These are phyloP conservation scores for Podilymbus podiceps DNA, from an alignment of 2,113 vertebrate genomes.

Conservation along the genomic window DNA sequence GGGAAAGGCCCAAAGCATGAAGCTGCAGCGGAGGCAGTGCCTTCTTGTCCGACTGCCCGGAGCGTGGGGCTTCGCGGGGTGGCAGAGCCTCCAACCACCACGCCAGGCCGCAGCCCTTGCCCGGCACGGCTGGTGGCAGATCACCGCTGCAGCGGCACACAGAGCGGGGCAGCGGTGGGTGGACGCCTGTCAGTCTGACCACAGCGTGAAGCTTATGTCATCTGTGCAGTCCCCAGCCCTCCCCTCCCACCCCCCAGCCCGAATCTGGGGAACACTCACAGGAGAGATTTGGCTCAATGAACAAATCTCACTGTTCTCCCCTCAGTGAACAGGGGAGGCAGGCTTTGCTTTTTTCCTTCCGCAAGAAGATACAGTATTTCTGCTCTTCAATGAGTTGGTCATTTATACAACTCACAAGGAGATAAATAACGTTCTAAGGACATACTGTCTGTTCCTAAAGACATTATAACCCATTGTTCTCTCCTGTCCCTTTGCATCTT, in stretches of 20 bases:
- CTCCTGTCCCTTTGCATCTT: not conserved
- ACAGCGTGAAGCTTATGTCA: not conserved
- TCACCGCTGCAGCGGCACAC: accelerated
- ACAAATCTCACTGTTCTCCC: too few relatives aligned
- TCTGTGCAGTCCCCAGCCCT: not conserved
- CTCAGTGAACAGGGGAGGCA: not conserved
- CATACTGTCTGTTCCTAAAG: not conserved
- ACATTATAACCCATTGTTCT: not conserved
- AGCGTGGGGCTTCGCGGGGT: accelerated
- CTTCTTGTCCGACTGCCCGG: accelerated
- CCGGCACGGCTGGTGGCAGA: not conserved
- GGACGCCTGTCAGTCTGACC: not conserved
- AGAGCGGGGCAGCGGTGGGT: not conserved
- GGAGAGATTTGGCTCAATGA: not conserved
- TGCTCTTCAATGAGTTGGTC: not conserved
- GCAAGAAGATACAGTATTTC: not conserved
- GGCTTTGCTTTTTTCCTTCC: not conserved
- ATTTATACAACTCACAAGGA: not conserved
- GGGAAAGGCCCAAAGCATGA: not conserved
- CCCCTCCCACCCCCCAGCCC: accelerated
- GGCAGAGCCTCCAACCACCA: not conserved
- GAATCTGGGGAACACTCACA: not conserved
- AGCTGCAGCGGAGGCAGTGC: not conserved
- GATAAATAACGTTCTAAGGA: not conserved
- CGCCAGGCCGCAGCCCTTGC: not conserved